These are phyloP conservation scores for Rhincodon typus DNA, from an alignment of 2,797 vertebrate genomes.

Conservation along the genomic window DNA sequence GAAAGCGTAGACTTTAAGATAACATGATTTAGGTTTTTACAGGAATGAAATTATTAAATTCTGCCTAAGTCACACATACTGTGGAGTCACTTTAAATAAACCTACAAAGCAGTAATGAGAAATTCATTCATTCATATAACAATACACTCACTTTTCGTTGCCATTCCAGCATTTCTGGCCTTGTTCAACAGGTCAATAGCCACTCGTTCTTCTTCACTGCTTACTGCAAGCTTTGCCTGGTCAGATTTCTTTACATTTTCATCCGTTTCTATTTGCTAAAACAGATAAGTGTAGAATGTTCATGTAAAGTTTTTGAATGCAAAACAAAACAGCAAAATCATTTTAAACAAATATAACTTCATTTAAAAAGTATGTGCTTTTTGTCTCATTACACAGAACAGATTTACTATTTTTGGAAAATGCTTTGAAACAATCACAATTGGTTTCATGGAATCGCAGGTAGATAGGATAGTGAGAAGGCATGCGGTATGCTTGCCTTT, in stretches of 20 bases:
- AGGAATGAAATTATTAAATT: background rate
- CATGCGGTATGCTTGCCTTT: no score
- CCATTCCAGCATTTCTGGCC: conserved; percentile 62
- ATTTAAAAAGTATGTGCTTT: background rate
- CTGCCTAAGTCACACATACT: background rate
- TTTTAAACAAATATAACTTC: background rate
- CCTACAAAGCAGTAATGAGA: background rate
- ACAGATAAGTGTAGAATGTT: background rate
- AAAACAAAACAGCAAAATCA: background rate
- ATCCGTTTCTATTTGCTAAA: conserved; percentile 86
- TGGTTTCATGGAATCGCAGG: background rate
- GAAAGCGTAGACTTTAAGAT: background rate
- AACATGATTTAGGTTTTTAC: background rate
- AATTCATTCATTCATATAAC: background rate
- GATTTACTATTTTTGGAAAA: background rate
- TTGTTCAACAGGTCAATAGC: conserved; percentile 77
- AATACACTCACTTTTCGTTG: conserved; percentile 67
- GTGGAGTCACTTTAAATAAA: background rate
- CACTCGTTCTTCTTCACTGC: conserved; percentile 88
- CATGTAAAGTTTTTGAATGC: background rate
- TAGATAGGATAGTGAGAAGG: no score
- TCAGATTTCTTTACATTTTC: conserved; percentile 86
- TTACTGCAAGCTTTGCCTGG: conserved; percentile 69
- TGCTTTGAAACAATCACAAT: background rate
- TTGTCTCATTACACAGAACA: background rate